Evolutionary conservation across 1,140 invertebrate species (phyloP), one percentile per base, ranked within the genome.

Genomic region (Drosophila orosa): DNA sequence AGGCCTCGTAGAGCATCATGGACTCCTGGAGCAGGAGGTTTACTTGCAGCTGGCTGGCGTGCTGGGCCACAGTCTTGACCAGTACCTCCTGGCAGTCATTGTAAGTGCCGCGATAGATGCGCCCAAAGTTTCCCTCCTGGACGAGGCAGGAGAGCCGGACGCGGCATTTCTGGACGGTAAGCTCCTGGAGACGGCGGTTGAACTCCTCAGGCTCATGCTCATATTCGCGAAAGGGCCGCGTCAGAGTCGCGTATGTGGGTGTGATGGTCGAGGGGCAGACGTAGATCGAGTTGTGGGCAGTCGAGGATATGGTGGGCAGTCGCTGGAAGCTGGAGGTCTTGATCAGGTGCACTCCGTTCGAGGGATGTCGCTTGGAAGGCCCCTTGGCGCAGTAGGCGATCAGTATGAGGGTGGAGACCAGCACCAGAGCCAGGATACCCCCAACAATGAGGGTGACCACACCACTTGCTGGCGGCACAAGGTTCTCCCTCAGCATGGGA

Each of bases 121-220:
- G 95, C n/a, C 97, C 97, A 93, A 98, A 99, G 6, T 97, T 98
- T 35, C 97, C 97, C 94, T 96, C 96, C 92, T 96, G 94, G 25
- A 95, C 95, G 44, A 97, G 94, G 66, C 95, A 95, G 65, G 95
- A 95, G 67, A 97, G 93, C 77, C 96, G 94, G 48, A 97, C 95
- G 81, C 96, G 94, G 91, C 96, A 96, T 92, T 91, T 91, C 19
- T 92, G 89, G 58, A 92, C 91, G 50, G 90, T 92, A 59, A 92
- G 59, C 76, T 92, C 91, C n/a, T 90, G 77, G 62, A 92, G 82
- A 54, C 91, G 90, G 57, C 91, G 85, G 79, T 91, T 91, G 66
- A 92, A 90, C 80, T 92, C 90, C 80, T 92, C 91, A 74, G 91
- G 91, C 79, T 92, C 89, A 67, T 91, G 90, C 76, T 87, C 86